Percentiles rank a stretch among this genome's conserved stretches.
These are phyloP conservation scores for Platycnemis pennipes DNA, from an alignment of 2,888 invertebrate genomes.

Conservation along the genomic window DNA sequence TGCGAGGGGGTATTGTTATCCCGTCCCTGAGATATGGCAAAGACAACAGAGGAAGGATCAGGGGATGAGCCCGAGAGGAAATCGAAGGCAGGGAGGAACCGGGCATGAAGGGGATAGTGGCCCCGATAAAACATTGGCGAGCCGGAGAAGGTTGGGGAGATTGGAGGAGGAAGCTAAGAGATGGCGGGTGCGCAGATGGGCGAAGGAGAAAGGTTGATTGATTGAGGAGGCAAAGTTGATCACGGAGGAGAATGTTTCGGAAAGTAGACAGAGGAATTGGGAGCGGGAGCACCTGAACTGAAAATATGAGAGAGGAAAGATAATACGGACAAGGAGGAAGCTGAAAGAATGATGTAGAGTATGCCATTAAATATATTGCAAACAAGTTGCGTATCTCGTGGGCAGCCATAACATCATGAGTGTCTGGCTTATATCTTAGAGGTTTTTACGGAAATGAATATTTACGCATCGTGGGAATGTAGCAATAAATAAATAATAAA, in stretches of 20 bases:
- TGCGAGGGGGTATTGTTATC: constrained; percentile 39
- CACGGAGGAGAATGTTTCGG: not conserved
- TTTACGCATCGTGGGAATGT: no score
- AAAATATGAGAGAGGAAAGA: not conserved
- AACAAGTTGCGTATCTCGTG: no score
- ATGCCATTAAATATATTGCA: not conserved
- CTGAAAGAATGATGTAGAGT: not conserved
- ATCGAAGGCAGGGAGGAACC: not conserved
- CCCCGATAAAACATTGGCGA: not conserved
- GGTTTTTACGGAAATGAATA: no score
- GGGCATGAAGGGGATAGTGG: not conserved
- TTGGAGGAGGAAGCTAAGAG: not conserved
- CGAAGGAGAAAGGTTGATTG: not conserved
- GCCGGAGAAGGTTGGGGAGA: not conserved
- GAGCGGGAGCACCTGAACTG: not conserved
- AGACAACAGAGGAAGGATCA: not conserved
- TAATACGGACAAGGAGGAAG: not conserved
- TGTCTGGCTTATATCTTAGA: no score
- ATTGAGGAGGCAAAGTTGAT: not conserved
- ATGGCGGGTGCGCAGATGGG: no score
- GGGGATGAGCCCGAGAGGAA: not conserved
- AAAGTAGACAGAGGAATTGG: not conserved
- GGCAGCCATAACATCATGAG: no score
- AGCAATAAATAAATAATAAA: no score
- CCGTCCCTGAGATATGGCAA: constrained; percentile 20